phyloP scores from a whole-genome alignment of 2,888 invertebrate genomes.

The Tinea trinotella region DNA sequence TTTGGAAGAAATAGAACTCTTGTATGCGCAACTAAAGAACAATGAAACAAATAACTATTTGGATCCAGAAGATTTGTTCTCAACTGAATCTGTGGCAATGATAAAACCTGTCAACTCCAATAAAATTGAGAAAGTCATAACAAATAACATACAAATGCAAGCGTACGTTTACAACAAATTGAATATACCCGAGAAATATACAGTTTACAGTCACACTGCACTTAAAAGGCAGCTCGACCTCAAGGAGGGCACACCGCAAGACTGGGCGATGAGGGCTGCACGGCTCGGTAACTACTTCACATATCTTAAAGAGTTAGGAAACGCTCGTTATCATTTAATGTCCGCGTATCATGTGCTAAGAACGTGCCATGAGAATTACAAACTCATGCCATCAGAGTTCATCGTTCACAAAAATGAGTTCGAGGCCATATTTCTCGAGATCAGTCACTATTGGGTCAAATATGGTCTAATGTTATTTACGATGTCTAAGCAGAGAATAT shows the following conservation, averaged over 20 bases:
- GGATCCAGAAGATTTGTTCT: conserved; percentile 71
- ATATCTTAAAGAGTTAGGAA: conserved; percentile 47
- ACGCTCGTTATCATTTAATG: conserved; percentile 77
- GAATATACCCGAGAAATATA: conserved; percentile 64
- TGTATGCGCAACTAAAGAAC: conserved; percentile 52
- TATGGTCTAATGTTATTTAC: conserved; percentile 73
- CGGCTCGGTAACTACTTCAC: conserved; percentile 69
- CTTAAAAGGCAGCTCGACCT: conserved; percentile 69
- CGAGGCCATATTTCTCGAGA: conserved; percentile 57
- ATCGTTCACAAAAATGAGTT: conserved; percentile 51
- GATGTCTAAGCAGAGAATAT: conserved; percentile 63
- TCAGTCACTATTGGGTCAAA: conserved; percentile 75
- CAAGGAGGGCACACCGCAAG: conserved; percentile 69
- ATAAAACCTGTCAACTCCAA: conserved; percentile 51
- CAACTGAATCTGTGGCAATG: conserved; percentile 36
- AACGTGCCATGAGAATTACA: conserved; percentile 67
- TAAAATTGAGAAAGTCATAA: conserved; percentile 71
- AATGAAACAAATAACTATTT: conserved; percentile 41
- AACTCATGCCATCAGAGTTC: conserved; percentile 57
- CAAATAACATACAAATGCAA: conserved; percentile 76
- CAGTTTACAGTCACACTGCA: conserved; percentile 68
- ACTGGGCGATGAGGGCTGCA: conserved; percentile 70
- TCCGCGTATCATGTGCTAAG: conserved; percentile 72
- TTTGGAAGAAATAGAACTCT: conserved; percentile 60
- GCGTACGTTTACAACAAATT: conserved; percentile 73